Evolutionary conservation across 2,113 vertebrate species (phyloP).

Genomic region (Saccopteryx bilineata): DNA sequence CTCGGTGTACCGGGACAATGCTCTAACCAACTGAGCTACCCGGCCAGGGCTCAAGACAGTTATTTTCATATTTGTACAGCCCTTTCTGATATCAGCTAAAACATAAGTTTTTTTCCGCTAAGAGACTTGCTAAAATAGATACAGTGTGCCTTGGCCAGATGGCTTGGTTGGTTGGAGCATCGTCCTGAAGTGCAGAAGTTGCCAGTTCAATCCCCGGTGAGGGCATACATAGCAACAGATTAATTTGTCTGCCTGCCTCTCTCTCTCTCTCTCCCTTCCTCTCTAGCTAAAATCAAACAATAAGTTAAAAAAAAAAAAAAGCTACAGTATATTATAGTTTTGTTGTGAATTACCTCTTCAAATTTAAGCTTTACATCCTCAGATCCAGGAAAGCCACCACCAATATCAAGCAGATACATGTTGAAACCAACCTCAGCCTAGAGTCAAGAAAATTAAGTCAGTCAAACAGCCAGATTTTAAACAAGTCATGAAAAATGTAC

Average conservation of each 20-base stretch:
- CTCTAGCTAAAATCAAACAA: too few species aligned
- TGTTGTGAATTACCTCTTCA: constrained; percentile 92
- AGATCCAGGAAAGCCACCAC: constrained; percentile 98
- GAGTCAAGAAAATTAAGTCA: constrained; percentile 17
- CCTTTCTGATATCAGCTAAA: background rate
- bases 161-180: too few species aligned
- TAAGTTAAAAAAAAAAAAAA: background rate
- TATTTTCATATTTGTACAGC: background rate
- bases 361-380: constrained; percentile 97
- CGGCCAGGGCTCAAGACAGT: background rate
- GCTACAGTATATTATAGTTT: background rate
- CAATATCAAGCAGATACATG: constrained; percentile 97
- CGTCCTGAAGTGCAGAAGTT: too few species aligned
- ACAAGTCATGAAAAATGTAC: background rate
- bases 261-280: too few species aligned
- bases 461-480: background rate
- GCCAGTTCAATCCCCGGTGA: too few species aligned
- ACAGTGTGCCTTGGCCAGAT: too few species aligned
- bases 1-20: too few species aligned
- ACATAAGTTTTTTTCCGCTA: background rate
- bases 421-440: constrained; percentile 95
- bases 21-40: too few species aligned
- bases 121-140: background rate
- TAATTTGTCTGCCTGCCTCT: too few species aligned
- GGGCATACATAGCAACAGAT: too few species aligned